Conservation (phyloP, 2,888 invertebrate genomes). For the Notodonta dromedarius region DNA sequence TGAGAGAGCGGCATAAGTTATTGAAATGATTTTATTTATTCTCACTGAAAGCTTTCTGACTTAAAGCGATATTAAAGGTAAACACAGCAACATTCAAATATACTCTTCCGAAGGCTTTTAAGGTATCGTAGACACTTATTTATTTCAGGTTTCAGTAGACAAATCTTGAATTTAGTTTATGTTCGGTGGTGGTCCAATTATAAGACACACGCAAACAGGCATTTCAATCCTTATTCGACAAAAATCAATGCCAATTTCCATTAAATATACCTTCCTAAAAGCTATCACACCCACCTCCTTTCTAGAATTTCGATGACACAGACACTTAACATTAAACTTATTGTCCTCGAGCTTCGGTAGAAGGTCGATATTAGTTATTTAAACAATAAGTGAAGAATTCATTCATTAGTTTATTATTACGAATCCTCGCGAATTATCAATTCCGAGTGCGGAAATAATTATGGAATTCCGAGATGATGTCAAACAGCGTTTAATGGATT, state of each 20-base stretch:
- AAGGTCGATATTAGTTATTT: no score
- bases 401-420: background rate
- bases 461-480: slow-evolving; percentile 30
- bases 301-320: no score
- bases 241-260: no score
- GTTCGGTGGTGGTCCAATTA: no score
- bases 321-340: no score
- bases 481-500: slow-evolving; percentile 26
- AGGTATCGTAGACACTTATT: background rate
- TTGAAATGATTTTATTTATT: background rate
- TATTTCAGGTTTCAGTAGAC: background rate
- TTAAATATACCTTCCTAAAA: no score
- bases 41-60: background rate
- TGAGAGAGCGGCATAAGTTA: background rate
- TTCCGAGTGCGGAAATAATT: background rate
- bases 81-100: background rate
- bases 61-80: background rate
- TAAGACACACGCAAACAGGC: no score
- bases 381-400: background rate
- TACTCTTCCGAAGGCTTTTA: background rate
- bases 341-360: no score
- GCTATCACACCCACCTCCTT: no score
- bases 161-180: no score
- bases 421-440: background rate
- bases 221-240: no score